phyloP scores from a whole-genome alignment of 2,113 vertebrate species.

The Oreotrochilus melanogaster region DNA sequence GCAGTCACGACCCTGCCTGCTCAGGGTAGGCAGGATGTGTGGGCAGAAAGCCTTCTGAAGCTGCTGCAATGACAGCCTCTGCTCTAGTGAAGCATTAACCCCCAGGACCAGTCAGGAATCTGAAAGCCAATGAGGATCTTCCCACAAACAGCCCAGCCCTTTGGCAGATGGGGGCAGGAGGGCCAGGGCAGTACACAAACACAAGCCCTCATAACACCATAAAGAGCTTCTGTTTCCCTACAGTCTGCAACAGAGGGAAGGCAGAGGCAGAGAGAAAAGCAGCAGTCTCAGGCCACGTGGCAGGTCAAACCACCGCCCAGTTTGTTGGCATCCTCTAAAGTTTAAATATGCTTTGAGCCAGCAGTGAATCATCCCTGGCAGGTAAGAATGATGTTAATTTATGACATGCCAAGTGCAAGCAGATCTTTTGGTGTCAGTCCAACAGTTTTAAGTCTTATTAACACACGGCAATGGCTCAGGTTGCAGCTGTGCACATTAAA shows the following conservation, averaged over 20 bases:
- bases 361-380: slow-evolving; percentile 70
- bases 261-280: slow-evolving; percentile 24
- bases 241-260: not conserved
- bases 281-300: slow-evolving; percentile 46
- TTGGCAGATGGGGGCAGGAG: not conserved
- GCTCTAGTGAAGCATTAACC: not conserved
- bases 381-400: slow-evolving; percentile 69
- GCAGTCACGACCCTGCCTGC: not conserved
- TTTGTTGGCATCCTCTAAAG: slow-evolving; percentile 60
- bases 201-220: not conserved
- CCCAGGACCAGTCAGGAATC: not conserved
- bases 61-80: not conserved
- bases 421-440: slow-evolving; percentile 61
- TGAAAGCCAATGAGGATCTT: not conserved
- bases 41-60: not conserved
- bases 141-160: slow-evolving; percentile 36
- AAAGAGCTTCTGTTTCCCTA: slow-evolving; percentile 63
- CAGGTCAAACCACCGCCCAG: slow-evolving; percentile 68
- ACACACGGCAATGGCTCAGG: slow-evolving; percentile 22
- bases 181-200: not conserved
- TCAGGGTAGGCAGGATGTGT: not conserved
- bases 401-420: slow-evolving; percentile 66
- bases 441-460: slow-evolving; percentile 63
- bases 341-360: slow-evolving; percentile 47
- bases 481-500: slow-evolving; percentile 63